Evolutionary conservation across 1,140 invertebrate species (phyloP), one percentile per base, ranked within the genome.

Genomic region (Caerostris darwini): DNA sequence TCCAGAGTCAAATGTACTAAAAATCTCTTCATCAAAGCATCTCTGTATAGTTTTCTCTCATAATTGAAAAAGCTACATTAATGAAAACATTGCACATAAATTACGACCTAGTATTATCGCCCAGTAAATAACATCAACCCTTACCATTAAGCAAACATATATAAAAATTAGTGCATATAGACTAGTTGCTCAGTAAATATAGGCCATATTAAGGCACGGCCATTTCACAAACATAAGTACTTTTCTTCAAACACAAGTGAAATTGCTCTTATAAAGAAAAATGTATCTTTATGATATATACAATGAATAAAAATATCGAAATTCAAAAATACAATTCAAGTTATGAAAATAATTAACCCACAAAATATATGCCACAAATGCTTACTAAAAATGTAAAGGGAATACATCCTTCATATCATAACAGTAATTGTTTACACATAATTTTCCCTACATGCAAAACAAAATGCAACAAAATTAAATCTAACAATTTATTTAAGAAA

Each of bases 201-300:
- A 86, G 85, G 85, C 86, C 92, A 69, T 87, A 54, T 88, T 94
- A 94, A 94, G 92, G 69, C 58, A 94, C 71, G 86, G 92, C 92
- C 92, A 89, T 94, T 87, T 94, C 82, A 94, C 92, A 94, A 92
- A 94, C 92, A 94, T 94, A 94, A 94, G 92, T 94, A 94, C 92
- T 94, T 94, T 93, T 94, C 85, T 81, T 87, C 56, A 94, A 89
- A 94, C 87, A 85, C 92, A 61, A 91, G 12, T 77, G 83, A 89
- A 94, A 89, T 93, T 93, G 90, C 59, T 94, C 85, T 89, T 54
- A 89, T 56, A 81, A 54, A 93, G 91, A 71, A 94, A 85, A 88
- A 94, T 94, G 85, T 81, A 71, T 86, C 81, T 61, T 53, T 88
- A 89, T 89, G 85, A 17, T 94, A 94, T 94, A 53, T 94, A 94